Conservation (phyloP, 2,888 invertebrate species). For the Drepanosiphum platanoidis region DNA sequence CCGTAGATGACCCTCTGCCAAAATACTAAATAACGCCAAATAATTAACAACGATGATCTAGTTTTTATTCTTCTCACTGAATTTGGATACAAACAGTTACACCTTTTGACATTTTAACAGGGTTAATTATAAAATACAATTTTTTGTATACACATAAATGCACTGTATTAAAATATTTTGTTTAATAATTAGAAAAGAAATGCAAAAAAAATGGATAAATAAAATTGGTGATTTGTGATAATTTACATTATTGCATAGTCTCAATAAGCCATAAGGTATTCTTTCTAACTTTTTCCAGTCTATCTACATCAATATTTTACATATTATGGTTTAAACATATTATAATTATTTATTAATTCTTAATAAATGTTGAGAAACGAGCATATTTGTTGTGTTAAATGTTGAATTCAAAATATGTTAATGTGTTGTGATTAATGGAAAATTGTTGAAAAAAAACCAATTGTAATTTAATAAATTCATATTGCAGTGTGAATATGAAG, state of each 20-base stretch:
- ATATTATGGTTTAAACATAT: not conserved
- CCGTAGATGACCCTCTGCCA: not conserved
- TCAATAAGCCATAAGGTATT: not conserved
- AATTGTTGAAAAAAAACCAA: not conserved
- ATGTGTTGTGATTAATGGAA: not conserved
- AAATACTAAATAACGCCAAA: not conserved
- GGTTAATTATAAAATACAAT: not conserved
- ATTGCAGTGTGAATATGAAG: no score
- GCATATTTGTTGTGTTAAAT: not conserved
- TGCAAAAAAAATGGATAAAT: no score
- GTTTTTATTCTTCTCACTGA: not conserved
- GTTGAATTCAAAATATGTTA: not conserved
- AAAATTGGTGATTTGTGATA: no score
- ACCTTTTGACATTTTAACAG: not conserved
- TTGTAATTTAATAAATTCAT: not conserved
- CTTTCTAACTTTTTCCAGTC: not conserved
- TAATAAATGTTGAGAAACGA: not conserved
- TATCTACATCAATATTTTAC: not conserved
- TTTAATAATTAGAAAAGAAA: no score
- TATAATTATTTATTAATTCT: not conserved
- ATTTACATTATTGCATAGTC: not conserved
- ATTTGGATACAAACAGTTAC: not conserved
- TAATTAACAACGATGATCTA: not conserved
- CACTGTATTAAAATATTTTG: no score
- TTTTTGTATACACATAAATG: no score